phyloP scores from a whole-genome alignment of 2,888 invertebrate genomes.

The Clusia tigrina region DNA sequence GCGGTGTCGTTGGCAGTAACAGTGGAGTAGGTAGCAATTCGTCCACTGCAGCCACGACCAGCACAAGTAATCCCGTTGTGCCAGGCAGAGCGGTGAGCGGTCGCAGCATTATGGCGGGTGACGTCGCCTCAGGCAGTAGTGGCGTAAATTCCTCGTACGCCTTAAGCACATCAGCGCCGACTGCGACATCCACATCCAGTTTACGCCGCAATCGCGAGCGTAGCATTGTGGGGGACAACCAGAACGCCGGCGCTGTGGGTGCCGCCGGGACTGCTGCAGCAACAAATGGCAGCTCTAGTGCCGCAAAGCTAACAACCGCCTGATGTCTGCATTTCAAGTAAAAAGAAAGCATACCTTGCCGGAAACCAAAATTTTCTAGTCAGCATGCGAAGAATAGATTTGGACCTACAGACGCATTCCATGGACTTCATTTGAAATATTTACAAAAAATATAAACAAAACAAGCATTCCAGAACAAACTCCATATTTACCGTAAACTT shows the following conservation, averaged over 20 bases:
- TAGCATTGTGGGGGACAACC: slow-evolving; percentile 26
- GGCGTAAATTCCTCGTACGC: slow-evolving; percentile 39
- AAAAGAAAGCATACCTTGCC: background rate
- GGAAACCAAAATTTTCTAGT: background rate
- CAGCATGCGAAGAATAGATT: background rate
- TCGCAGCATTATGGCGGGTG: slow-evolving; percentile 39
- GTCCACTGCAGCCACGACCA: slow-evolving; percentile 27
- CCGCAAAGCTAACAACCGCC: slow-evolving; percentile 50
- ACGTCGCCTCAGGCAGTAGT: slow-evolving; percentile 31
- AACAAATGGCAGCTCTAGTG: slow-evolving; percentile 32
- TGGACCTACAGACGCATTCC: background rate
- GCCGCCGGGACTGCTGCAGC: slow-evolving; percentile 27
- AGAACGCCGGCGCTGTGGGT: slow-evolving; percentile 27
- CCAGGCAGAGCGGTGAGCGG: slow-evolving; percentile 51
- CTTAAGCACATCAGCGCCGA: slow-evolving; percentile 59
- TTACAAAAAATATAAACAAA: background rate
- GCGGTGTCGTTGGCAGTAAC: slow-evolving; percentile 35
- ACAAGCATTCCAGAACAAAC: background rate
- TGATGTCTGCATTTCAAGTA: slow-evolving; percentile 46
- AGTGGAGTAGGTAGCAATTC: slow-evolving; percentile 33
- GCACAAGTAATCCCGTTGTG: slow-evolving; percentile 44
- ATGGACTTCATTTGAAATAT: background rate
- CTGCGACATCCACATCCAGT: slow-evolving; percentile 53
- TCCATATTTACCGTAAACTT: background rate
- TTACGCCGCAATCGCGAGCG: slow-evolving; percentile 43